Base-by-base conservation (phyloP, 2,113 vertebrate genomes). In the Cryptotis parvus region DNA sequence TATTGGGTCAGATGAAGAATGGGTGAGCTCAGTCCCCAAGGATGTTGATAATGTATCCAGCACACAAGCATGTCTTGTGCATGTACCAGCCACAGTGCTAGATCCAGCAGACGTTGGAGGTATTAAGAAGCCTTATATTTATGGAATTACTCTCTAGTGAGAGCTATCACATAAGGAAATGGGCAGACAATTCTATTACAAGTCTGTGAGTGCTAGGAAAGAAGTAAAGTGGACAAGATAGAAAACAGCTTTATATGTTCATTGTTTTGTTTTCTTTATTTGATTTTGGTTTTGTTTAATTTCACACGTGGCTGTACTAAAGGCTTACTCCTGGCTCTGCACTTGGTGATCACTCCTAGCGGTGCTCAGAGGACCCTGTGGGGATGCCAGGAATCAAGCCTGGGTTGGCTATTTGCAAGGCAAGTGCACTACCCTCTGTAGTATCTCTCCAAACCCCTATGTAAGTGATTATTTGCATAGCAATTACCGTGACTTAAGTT, bases 41-140 rank as follows among this genome's bases (percentile, higher is more conserved):
- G 18, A 15, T n/a, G 22, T 29, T 15, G 7, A n/a, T n/a, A n/a
- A 9, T 33, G 31, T 20, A 8, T 33, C 0, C 1, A 1, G 26
- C 14, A 1, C 16, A 15, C 26, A 37, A 9, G 29, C 1, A 11
- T 1, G 29, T 52, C 0, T 49, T 31, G 4, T 76, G 31, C 12
- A n/a, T 1, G 0, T 27, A 2, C 43, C 45, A 49, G 45, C 9
- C 26, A 6, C 41, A 41, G 18, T 14, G 2, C 45, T 76, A 33
- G 35, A 27, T 1, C n/a, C n/a, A 20, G 74, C n/a, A 52, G 68
- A 6, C 31, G 37, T 27, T 65, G 63, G 26, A 65, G 0, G 1
- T 18, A 5, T 37, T 22, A 29, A 45, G 41, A 27, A 20, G 45
- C 29, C 6, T 20, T 39, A 52, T 65, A 8, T 58, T 76, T 7